Evolutionary conservation across 2,888 invertebrate species (phyloP).

Genomic region (Graphium colonna): DNA sequence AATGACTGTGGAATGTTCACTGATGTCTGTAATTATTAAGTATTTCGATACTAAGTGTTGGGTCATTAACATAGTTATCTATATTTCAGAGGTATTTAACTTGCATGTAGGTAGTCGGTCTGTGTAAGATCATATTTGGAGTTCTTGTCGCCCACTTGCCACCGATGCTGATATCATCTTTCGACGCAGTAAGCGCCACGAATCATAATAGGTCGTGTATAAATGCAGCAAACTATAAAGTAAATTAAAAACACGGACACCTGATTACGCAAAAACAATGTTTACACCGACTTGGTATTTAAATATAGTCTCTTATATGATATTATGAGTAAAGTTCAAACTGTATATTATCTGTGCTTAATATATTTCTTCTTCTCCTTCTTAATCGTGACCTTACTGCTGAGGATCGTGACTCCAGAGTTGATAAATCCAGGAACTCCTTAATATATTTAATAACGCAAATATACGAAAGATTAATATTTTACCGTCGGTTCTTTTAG

Average conservation of each 20-base stretch:
- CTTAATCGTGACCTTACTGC: too few species aligned
- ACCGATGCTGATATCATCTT: conserved; percentile 16
- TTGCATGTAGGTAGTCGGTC: background rate
- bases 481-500: too few species aligned
- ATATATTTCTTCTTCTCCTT: too few species aligned
- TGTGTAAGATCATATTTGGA: background rate
- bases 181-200: background rate
- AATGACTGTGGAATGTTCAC: conserved; percentile 7
- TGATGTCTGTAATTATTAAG: conserved; percentile 1
- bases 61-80: conserved; percentile 9
- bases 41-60: conserved; percentile 10
- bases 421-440: too few species aligned
- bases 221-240: background rate
- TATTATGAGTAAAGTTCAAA: too few species aligned
- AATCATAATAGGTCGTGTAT: background rate
- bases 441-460: too few species aligned
- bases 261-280: too few species aligned
- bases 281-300: too few species aligned
- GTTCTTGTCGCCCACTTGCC: conserved; percentile 16
- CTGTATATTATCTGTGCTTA: background rate
- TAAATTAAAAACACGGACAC: background rate
- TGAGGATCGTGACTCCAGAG: too few species aligned
- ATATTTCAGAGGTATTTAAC: conserved; percentile 4
- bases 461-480: too few species aligned
- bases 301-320: background rate